A percentile compares a stretch with the other conserved stretches of the same genome.
Evolutionary conservation across 2,888 invertebrate species (phyloP).

Genomic region (Carterocephalus palaemon): DNA sequence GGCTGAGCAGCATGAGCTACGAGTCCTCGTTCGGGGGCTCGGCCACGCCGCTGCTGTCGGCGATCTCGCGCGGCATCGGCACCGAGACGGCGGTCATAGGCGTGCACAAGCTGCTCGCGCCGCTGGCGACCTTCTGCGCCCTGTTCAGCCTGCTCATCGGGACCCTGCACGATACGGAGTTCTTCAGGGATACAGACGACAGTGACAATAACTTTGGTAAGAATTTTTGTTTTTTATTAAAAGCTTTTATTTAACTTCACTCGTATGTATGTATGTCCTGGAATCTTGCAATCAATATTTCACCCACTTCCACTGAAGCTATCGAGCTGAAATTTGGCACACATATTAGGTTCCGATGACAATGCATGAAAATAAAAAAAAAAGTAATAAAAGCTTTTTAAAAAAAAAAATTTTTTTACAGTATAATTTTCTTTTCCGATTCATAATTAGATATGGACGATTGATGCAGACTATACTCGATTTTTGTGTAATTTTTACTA

Average conservation of each 20-base stretch:
- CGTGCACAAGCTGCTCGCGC: constrained; percentile 84
- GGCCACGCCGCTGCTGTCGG: constrained; percentile 80
- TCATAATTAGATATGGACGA: too few relatives aligned
- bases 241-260: too few relatives aligned
- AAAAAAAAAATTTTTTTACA: constrained; percentile 33
- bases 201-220: constrained; percentile 55
- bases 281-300: too few relatives aligned
- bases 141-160: constrained; percentile 88
- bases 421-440: too few relatives aligned
- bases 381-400: too few relatives aligned
- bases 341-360: too few relatives aligned
- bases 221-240: constrained; percentile 35
- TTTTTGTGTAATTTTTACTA: too few relatives aligned
- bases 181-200: constrained; percentile 76
- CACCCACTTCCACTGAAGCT: too few relatives aligned
- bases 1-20: constrained; percentile 69
- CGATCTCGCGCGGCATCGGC: constrained; percentile 83
- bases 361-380: too few relatives aligned
- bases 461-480: too few relatives aligned
- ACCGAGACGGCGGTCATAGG: constrained; percentile 77
- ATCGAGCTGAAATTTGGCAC: too few relatives aligned
- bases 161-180: constrained; percentile 92
- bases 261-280: too few relatives aligned
- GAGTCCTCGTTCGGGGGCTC: constrained; percentile 63
- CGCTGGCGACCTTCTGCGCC: constrained; percentile 90